A percentile compares a stretch with the other conserved stretches of the same genome.
Conservation (phyloP, 2,113 vertebrate genomes). For the Eonycteris spelaea region DNA sequence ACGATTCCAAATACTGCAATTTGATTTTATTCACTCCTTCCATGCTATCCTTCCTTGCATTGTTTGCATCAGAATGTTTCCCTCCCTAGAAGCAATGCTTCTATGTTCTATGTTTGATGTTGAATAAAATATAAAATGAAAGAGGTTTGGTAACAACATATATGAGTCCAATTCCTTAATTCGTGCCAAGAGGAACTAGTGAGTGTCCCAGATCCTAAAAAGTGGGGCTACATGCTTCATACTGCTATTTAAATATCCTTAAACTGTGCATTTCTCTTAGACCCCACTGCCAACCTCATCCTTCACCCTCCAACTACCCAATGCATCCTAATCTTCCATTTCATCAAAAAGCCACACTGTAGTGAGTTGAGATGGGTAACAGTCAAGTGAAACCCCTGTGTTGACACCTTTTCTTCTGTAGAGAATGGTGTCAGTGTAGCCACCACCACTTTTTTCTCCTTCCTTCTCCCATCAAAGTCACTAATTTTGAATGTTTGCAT, state of each 20-base stretch:
- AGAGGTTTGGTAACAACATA: not conserved
- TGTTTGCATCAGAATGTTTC: not conserved
- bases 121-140: constrained; percentile 14
- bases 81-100: not conserved
- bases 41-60: not conserved
- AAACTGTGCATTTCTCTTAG: not conserved
- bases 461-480: not conserved
- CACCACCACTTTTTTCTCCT: not conserved
- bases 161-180: not conserved
- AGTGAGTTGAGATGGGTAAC: not conserved
- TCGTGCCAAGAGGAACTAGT: not conserved
- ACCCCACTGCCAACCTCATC: not conserved
- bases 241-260: not conserved
- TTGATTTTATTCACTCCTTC: not conserved
- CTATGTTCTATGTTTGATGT: not conserved
- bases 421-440: not conserved
- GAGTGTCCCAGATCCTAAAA: not conserved
- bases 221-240: not conserved
- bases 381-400: not conserved
- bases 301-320: not conserved
- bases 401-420: not conserved
- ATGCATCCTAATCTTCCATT: not conserved
- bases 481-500: not conserved
- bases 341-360: not conserved
- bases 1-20: not conserved